Base-by-base conservation (phyloP, 2,797 vertebrate genomes). In the Eidolon dupreanum region DNA sequence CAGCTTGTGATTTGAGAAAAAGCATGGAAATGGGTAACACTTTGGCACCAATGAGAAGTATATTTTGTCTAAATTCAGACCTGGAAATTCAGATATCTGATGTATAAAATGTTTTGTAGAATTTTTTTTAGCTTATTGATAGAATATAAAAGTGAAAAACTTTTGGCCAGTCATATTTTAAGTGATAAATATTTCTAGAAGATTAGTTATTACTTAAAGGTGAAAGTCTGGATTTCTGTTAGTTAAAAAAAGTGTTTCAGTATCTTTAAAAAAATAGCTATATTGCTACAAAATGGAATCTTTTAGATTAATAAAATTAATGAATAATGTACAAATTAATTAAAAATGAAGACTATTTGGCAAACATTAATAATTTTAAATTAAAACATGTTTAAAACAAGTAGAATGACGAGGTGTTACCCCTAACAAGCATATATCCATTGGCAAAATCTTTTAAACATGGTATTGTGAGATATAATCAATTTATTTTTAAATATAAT, bases 371-470 rank as follows among this genome's bases (percentile, higher is more conserved):
- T 83, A 65, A 89, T 81, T 88, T 73, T 36, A 89, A 92, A 84
- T 84, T 51, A 84, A 94, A 75, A 3, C 16, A 10, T 36, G 31
- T 92, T 94, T 96, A 73, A 84, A 84, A 33, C 43, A 86, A 63
- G 8, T 24, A 74, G 8, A 11, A 74, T 57, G 31, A 0, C 1
- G 31, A 85, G 16, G 0, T 49, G 38, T 65, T 75, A 33, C 1
- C 10, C 19, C 3, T 28, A 63, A 49, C 0, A 31, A 85, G n/a
- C 12, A 66, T 82, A 84, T 61, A 57, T 43, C 11, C 26, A 65
- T 24, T 78, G 63, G 3, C 12, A 74, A 88, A 85, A 66, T 0
- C 2, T 31, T 57, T 90, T 49, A 83, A 82, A 68, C 8, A 11
- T 11, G 71, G 19, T n/a, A 78, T 53, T 93, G 5, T 63, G 16